Conservation (phyloP, 2,797 vertebrate genomes). For the Sitta carolinensis region DNA sequence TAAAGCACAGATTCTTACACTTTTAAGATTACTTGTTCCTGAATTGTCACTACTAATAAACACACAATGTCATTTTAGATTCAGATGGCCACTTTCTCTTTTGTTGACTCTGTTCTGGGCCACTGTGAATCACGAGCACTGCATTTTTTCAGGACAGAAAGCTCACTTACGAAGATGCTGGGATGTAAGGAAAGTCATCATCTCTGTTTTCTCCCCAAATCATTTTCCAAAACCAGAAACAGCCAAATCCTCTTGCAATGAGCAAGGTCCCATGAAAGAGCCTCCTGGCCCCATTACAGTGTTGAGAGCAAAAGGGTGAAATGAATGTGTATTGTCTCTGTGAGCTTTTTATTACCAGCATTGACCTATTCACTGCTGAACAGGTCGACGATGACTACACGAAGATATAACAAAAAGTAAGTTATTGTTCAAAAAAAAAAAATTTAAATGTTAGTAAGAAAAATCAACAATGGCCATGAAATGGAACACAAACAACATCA, state of each 20-base stretch:
- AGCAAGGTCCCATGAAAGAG: background rate
- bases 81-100: background rate
- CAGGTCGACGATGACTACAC: background rate
- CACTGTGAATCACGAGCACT: background rate
- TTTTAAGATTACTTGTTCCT: background rate
- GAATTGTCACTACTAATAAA: background rate
- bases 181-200: background rate
- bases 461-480: background rate
- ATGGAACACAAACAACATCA: background rate
- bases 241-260: background rate
- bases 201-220: background rate
- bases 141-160: background rate
- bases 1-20: background rate
- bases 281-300: background rate
- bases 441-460: background rate
- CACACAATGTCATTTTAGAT: background rate
- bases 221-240: constrained; percentile 13
- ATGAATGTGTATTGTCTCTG: background rate
- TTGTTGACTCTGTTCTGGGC: background rate
- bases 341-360: constrained; percentile 13
- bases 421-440: background rate
- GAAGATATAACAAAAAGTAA: background rate
- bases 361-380: background rate
- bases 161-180: background rate
- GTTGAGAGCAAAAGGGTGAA: background rate